These are phyloP conservation scores for Scomber japonicus DNA, from an alignment of 2,113 vertebrate genomes.

Conservation along the genomic window DNA sequence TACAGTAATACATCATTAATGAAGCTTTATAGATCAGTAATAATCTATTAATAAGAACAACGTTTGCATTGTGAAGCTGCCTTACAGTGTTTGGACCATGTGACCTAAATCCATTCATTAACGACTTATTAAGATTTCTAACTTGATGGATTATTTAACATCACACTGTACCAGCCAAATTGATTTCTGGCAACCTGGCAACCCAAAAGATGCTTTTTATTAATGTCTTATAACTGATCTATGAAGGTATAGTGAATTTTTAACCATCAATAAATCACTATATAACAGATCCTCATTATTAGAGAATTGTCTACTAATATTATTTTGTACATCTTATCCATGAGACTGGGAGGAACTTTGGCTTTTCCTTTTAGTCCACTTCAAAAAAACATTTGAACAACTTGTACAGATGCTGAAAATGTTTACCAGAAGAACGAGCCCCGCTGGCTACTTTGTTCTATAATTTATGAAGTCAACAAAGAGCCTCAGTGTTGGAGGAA, in stretches of 20 bases:
- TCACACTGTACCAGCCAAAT: background rate
- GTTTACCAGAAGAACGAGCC: slow-evolving; percentile 15
- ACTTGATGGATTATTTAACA: too few relatives aligned
- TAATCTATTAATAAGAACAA: too few relatives aligned
- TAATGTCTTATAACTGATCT: background rate
- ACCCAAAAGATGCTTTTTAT: background rate
- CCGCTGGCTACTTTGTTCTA: slow-evolving; percentile 36
- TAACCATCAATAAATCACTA: background rate
- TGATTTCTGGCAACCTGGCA: background rate
- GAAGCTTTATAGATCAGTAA: too few relatives aligned
- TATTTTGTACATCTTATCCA: background rate
- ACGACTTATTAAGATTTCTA: too few relatives aligned
- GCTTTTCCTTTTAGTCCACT: background rate
- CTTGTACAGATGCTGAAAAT: slow-evolving; percentile 15
- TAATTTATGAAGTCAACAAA: slow-evolving; percentile 67
- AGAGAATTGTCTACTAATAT: background rate
- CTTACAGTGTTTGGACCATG: too few relatives aligned
- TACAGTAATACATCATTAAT: too few relatives aligned
- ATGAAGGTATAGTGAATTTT: background rate
- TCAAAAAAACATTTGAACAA: background rate
- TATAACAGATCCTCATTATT: background rate
- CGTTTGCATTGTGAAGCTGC: too few relatives aligned
- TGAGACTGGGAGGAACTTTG: background rate
- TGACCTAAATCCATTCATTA: too few relatives aligned
- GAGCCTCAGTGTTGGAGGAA: slow-evolving; percentile 23